Conservation (phyloP, 2,888 invertebrate species). For the Orthosia gracilis region DNA sequence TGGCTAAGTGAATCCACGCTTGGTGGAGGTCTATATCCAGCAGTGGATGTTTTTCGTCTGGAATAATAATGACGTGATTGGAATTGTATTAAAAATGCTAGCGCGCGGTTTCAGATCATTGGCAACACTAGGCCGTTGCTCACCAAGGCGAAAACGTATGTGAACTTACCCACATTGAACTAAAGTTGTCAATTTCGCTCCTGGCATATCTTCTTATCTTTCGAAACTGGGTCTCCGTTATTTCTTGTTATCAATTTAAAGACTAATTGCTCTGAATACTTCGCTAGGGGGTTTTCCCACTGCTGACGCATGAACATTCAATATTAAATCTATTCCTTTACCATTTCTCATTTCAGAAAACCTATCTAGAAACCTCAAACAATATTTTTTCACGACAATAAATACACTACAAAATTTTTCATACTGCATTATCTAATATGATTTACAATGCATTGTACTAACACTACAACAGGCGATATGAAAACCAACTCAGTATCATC, state of each 20-base stretch:
- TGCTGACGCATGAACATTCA: too few species aligned
- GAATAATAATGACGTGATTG: too few species aligned
- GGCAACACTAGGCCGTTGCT: neutral
- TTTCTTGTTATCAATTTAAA: neutral
- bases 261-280: neutral
- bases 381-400: neutral
- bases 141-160: neutral
- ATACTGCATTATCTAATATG: slow-evolving; percentile 18
- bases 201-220: neutral
- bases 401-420: neutral
- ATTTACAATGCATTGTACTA: slow-evolving; percentile 40
- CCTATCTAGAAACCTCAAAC: neutral
- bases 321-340: too few species aligned
- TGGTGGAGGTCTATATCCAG: too few species aligned
- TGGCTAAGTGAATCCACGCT: too few species aligned
- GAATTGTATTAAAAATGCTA: neutral
- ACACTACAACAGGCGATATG: slow-evolving; percentile 1
- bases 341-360: neutral
- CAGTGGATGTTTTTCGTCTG: too few species aligned
- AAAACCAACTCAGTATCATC: slow-evolving; percentile 22
- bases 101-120: neutral
- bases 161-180: neutral
- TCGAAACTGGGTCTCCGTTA: neutral
- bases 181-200: neutral
- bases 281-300: neutral